Base-by-base conservation (phyloP, 2,113 vertebrate species). In the Sebastes fasciatus region DNA sequence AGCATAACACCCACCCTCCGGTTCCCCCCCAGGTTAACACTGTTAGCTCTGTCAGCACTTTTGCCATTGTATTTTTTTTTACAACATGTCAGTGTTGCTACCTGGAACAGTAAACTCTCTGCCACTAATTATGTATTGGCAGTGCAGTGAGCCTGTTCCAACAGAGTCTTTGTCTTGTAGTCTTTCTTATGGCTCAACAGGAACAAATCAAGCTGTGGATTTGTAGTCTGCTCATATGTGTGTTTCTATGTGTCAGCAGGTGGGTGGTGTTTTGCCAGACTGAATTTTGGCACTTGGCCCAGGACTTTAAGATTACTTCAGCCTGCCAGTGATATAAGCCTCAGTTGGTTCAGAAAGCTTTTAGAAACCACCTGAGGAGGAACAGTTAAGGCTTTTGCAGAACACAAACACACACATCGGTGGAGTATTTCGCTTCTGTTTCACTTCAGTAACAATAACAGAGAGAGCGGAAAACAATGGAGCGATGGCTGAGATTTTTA, bases 311-410 rank as follows among this genome's bases (percentile, higher is more conserved):
- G 63, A 60, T 46, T 69, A 45, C 57, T 79, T 58, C 67, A 82
- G 62, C 23, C 73, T 89, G 71, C 54, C 83, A 79, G 54, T 26
- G 80, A 77, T 69, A 65, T 66, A 49, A 84, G 70, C 84, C 60
- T 82, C 60, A 49, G 82, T 85, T 84, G 72, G 62, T 76, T 84
- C 66, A 68, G 69, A 87, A 21, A 85, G 62, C 75, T 75, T 85
- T 75, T 68, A 26, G 45, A 81, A 71, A 83, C 26, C 60, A 83
- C 14, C 63, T 62, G 77, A 77, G 49, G 26, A 81, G 46, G 64
- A 80, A 74, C 16, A 0, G 34, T 62, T 61, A 48, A 76, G 49
- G 34, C 17, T 64, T 79, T 48, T 52, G 16, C 34, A 26, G 55
- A 69, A 74, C 45, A 66, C 12, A 1, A 23, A 57, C 19, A 65